phyloP scores from a whole-genome alignment of 1,140 invertebrate genomes.

The Adoxophyes honmai region DNA sequence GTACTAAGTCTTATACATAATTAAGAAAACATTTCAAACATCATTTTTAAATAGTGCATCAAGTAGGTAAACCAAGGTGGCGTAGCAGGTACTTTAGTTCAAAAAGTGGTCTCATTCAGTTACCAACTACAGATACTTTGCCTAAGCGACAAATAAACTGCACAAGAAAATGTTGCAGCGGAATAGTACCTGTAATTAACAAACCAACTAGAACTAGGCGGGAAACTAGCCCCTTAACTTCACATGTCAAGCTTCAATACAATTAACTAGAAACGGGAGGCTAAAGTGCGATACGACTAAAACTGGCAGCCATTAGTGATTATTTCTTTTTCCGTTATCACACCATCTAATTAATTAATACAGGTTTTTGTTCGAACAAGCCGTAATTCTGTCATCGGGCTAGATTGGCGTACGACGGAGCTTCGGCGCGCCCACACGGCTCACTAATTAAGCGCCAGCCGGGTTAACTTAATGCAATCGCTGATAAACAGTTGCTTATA shows the following conservation, averaged over 20 bases:
- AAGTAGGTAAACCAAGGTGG: too few species aligned
- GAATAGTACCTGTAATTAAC: conserved; percentile 5
- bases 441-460: conserved; percentile 55
- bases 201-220: too few species aligned
- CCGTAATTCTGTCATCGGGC: conserved; percentile 57
- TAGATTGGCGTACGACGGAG: conserved; percentile 39
- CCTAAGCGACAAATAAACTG: too few species aligned
- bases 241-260: conserved; percentile 49
- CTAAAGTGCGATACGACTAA: conserved; percentile 29
- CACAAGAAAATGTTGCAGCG: conserved; percentile 18
- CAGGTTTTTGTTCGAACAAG: conserved; percentile 56
- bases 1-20: too few species aligned
- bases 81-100: too few species aligned
- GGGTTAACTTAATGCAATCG: conserved; percentile 51
- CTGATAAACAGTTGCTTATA: conserved; percentile 62
- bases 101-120: too few species aligned
- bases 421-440: conserved; percentile 46
- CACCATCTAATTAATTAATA: conserved; percentile 68
- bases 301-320: conserved; percentile 46
- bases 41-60: too few species aligned
- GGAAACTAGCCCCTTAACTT: conserved; percentile 19
- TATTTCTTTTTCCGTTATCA: conserved; percentile 53
- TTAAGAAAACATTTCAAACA: too few species aligned
- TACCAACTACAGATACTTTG: too few species aligned
- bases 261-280: conserved; percentile 35